Base-by-base conservation (phyloP, 2,888 invertebrate genomes). In the Thecocarcelia acutangulata region DNA sequence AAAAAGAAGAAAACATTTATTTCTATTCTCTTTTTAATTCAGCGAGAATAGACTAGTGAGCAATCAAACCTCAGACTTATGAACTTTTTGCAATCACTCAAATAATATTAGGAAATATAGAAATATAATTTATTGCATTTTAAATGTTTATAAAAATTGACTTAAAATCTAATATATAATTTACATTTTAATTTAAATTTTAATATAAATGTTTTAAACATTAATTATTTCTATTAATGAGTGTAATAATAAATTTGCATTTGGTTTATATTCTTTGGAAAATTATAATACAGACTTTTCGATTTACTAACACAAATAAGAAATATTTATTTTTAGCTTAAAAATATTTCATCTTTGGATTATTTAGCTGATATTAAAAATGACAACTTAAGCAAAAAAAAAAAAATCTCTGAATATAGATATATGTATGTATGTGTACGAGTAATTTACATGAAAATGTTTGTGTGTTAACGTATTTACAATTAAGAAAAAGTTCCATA, bases 231-330 rank as follows among this genome's bases (percentile, higher is more conserved):
- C 3, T 33, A 6, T 56, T 58, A 8, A 37, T n/a, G 9, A 33
- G 8, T 33, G 9, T 5, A 33, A 33, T 9, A 33, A 33, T 37
- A 56, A 37, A 21, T 33, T 56, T 17, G 8, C 13, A 15, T 78
- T 73, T 78, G 59, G 59, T 68, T 44, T 13, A 15, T 17, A 66
- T 52, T 66, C 78, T 78, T 78, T 78, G 78, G 78, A 66, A 66
- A 61, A 68, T 42, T 73, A 73, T 73, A 42, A 21, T 79, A 73
- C 78, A 79, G 72, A 79, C 72, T 79, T 73, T 78, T 64, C 42
- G 21, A 15, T 33, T 54, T 46, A 15, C 8, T 28, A 44, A 44
- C 8, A 42, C 21, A 12, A 33, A 44, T 37, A 33, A 44, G 50
- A 42, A 69, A 28, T 4, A 24, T 13, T 24, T 19, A 15, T 9